phyloP scores from a whole-genome alignment of 2,888 invertebrate genomes.

The Ceraclea dissimilis region DNA sequence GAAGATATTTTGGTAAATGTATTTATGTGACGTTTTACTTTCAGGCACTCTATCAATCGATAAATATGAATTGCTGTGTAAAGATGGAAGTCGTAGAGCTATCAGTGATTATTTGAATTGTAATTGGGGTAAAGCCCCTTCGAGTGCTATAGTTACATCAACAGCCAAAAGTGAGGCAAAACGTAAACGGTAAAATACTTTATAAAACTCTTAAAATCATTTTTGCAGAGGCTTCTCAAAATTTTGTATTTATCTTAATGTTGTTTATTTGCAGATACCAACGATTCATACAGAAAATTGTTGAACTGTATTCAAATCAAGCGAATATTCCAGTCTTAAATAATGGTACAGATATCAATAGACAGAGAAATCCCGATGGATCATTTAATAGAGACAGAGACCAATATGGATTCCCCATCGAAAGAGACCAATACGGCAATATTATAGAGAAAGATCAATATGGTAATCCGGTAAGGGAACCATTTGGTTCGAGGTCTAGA shows the following conservation, averaged over 20 bases:
- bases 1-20: not conserved
- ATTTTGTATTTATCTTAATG: not conserved
- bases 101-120: constrained; percentile 65
- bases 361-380: constrained; percentile 21
- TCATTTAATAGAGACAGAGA: constrained; percentile 27
- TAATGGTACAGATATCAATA: constrained; percentile 14
- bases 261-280: constrained; percentile 46
- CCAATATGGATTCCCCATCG: constrained; percentile 33
- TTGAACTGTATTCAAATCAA: constrained; percentile 49
- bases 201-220: not conserved
- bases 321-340: constrained; percentile 36
- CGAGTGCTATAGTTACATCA: constrained; percentile 79
- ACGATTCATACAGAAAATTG: constrained; percentile 54
- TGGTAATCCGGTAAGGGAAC: constrained; percentile 30
- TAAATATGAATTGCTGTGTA: constrained; percentile 73
- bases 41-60: constrained; percentile 58
- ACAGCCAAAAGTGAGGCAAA: constrained; percentile 60
- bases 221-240: not conserved
- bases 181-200: constrained; percentile 36
- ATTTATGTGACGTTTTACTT: constrained; percentile 13
- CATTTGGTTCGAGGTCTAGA: constrained; percentile 25
- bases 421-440: constrained; percentile 28
- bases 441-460: constrained; percentile 26
- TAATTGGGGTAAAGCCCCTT: constrained; percentile 80
- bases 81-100: constrained; percentile 63